Percentiles rank a stretch among this genome's conserved stretches.
phyloP scores from a whole-genome alignment of 1,140 invertebrate species.

The Apolygus lucorum region DNA sequence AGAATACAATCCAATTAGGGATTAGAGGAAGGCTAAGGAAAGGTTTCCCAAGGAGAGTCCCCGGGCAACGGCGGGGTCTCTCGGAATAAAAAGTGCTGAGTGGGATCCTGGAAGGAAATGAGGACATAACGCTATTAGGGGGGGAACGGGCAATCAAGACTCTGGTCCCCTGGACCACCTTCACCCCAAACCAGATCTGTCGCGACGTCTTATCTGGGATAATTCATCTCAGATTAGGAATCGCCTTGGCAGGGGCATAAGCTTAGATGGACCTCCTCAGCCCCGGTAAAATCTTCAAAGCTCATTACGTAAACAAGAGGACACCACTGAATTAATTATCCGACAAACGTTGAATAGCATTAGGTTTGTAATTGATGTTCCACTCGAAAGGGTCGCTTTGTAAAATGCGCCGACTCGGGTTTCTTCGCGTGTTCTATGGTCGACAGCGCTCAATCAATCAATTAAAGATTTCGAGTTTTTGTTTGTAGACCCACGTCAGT shows the following conservation, averaged over 20 bases:
- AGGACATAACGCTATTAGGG: background rate
- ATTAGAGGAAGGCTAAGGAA: background rate
- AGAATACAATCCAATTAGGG: conserved; percentile 1
- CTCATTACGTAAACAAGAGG: background rate
- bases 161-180: background rate
- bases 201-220: background rate
- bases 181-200: background rate
- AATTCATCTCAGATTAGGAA: background rate
- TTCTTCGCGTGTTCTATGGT: no score
- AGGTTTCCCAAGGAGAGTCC: no score
- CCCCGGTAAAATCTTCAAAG: background rate
- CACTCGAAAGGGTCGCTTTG: background rate
- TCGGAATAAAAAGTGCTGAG: background rate
- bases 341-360: background rate
- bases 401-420: background rate
- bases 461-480: no score
- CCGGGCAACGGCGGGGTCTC: background rate
- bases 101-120: background rate
- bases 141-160: background rate
- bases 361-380: background rate
- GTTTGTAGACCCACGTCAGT: no score
- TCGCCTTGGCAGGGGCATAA: background rate
- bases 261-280: background rate
- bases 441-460: no score
- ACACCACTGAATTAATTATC: background rate